These are phyloP conservation scores for Nemopilema nomurai DNA, from an alignment of 30 jellyfish, hydroid and myxozoan genomes.

Conservation along the genomic window DNA sequence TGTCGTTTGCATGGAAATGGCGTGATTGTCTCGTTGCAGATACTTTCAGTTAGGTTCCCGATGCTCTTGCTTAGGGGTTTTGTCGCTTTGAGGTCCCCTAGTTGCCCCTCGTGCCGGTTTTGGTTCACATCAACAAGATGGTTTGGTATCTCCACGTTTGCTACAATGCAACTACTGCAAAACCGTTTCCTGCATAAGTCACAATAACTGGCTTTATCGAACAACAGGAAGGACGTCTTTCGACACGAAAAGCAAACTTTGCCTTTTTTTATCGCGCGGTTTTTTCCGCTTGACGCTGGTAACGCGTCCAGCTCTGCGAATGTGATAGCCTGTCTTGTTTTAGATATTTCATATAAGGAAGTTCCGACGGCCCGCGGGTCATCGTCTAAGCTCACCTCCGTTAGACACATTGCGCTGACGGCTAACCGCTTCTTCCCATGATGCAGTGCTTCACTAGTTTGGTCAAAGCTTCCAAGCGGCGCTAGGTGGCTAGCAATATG, in stretches of 20 bases:
- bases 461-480: not conserved
- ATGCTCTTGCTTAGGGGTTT: conserved; percentile 42
- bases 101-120: not conserved
- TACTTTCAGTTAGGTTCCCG: conserved; percentile 24
- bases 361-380: conserved; percentile 82
- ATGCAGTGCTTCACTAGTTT: not conserved
- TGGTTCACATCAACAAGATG: conserved; percentile 48
- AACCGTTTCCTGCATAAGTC: conserved; percentile 73
- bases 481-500: not conserved
- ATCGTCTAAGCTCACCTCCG: conserved; percentile 67
- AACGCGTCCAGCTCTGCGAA: conserved; percentile 77
- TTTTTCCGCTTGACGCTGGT: conserved; percentile 1
- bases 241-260: conserved; percentile 80
- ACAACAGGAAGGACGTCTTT: conserved; percentile 59
- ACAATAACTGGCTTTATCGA: conserved; percentile 64
- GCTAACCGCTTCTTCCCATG: conserved; percentile 60
- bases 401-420: conserved; percentile 47
- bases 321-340: conserved; percentile 90
- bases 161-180: conserved; percentile 66
- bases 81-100: not conserved
- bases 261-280: conserved; percentile 38
- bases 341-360: conserved; percentile 78
- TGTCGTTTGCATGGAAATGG: conserved; percentile 78
- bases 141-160: conserved; percentile 66
- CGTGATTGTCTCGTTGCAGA: conserved; percentile 36